Conservation (phyloP, 2,797 vertebrate species). For the Takifugu ocellatus region DNA sequence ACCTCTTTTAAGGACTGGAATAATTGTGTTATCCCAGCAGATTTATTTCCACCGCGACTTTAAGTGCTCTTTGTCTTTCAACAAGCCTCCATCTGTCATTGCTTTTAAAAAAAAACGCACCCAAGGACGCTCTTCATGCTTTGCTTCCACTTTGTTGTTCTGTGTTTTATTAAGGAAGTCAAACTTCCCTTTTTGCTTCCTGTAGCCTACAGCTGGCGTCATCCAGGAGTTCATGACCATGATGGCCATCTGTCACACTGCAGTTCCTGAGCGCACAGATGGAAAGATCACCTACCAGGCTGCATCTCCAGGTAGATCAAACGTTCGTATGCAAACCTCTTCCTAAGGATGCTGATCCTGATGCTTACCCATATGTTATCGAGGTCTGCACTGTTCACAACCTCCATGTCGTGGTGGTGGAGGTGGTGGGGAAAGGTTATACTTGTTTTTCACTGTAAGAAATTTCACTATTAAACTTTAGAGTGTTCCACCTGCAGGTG, state of each 20-base stretch:
- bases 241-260: constrained; percentile 99
- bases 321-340: constrained; percentile 6
- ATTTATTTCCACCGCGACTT: neutral
- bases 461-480: too few relatives aligned
- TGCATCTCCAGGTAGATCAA: constrained; percentile 89
- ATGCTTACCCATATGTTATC: too few relatives aligned
- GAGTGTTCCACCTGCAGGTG: too few relatives aligned
- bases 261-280: constrained; percentile 87
- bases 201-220: constrained; percentile 89
- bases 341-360: constrained; percentile 3
- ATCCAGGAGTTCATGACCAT: constrained; percentile 98
- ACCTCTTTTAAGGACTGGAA: neutral
- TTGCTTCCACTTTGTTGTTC: constrained; percentile 24
- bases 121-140: neutral
- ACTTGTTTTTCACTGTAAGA: too few relatives aligned
- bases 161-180: constrained; percentile 42
- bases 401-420: too few relatives aligned
- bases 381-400: too few relatives aligned
- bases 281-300: constrained; percentile 92
- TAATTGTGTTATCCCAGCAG: neutral
- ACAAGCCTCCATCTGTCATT: neutral
- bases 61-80: neutral
- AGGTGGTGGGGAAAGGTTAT: too few relatives aligned
- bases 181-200: constrained; percentile 37
- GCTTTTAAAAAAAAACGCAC: neutral